A percentile compares a stretch with the other conserved stretches of the same genome.
Evolutionary conservation across 1,140 invertebrate genomes (phyloP).

Genomic region (Drosophila sp.): DNA sequence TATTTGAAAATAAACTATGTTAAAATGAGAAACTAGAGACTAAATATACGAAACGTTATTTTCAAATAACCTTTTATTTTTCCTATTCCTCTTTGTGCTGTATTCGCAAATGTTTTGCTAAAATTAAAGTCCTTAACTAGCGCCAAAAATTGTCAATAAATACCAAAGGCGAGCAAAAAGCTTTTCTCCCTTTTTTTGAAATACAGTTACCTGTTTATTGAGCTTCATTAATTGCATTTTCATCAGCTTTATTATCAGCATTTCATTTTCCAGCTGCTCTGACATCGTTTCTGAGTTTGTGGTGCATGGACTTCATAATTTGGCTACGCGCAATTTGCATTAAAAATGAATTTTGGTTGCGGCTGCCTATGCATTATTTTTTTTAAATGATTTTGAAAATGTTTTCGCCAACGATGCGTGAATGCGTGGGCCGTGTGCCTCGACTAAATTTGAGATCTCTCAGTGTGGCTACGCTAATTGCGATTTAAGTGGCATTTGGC

Average conservation of each 20-base stretch:
- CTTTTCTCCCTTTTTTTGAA: not conserved
- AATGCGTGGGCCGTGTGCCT: not conserved
- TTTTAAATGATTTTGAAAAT: slow-evolving; percentile 49
- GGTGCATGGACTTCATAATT: slow-evolving; percentile 46
- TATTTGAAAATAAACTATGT: too few relatives aligned
- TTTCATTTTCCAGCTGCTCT: slow-evolving; percentile 6
- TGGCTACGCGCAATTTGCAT: slow-evolving; percentile 68
- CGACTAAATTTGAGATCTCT: slow-evolving; percentile 18
- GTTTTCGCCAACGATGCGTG: slow-evolving; percentile 57
- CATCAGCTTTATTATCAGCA: not conserved
- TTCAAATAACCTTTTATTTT: too few relatives aligned
- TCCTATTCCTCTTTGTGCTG: too few relatives aligned
- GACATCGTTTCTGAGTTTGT: slow-evolving; percentile 20
- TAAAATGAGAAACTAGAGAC: too few relatives aligned
- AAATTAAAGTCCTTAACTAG: too few relatives aligned
- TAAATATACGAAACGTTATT: too few relatives aligned
- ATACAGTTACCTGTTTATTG: not conserved
- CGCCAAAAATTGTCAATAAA: too few relatives aligned
- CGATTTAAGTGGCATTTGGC: slow-evolving; percentile 59
- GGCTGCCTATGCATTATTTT: slow-evolving; percentile 29
- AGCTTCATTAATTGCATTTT: slow-evolving; percentile 3
- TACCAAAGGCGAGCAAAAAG: too few relatives aligned
- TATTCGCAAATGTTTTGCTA: too few relatives aligned
- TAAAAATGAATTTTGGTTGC: slow-evolving; percentile 34
- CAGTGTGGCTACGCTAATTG: slow-evolving; percentile 56